These are phyloP conservation scores for Drosophila formosana DNA, from an alignment of 2,888 invertebrate genomes.

Conservation along the genomic window DNA sequence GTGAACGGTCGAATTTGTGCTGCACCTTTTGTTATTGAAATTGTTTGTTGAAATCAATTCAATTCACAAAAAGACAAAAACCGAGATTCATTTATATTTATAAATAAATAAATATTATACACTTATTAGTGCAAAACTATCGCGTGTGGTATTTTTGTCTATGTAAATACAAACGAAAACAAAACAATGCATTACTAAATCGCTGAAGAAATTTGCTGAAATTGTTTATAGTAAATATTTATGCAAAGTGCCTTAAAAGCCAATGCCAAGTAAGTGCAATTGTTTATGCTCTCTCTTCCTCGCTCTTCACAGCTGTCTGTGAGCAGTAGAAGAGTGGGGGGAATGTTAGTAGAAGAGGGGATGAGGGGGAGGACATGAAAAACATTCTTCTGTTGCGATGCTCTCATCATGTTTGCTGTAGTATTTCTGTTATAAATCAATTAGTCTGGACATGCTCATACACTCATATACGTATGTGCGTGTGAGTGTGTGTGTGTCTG, in stretches of 20 bases:
- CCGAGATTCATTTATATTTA: not conserved
- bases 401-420: conserved; percentile 13
- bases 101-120: conserved; percentile 3
- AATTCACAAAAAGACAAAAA: not conserved
- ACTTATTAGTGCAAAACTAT: not conserved
- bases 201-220: conserved; percentile 1
- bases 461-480: not conserved
- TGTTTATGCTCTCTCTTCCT: conserved; percentile 1
- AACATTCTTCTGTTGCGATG: conserved; percentile 3
- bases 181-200: conserved; percentile 1
- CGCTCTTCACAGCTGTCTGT: not conserved
- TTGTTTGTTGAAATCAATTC: conserved; percentile 13
- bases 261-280: conserved; percentile 25
- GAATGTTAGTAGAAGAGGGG: not conserved
- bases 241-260: conserved; percentile 17
- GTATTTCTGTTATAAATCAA: conserved; percentile 54
- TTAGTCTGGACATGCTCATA: conserved; percentile 21
- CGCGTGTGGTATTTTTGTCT: conserved; percentile 9
- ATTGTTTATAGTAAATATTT: conserved; percentile 3
- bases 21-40: conserved; percentile 23
- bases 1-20: conserved; percentile 32
- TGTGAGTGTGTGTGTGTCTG: not conserved
- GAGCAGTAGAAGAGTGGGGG: not conserved
- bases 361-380: not conserved
- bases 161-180: conserved; percentile 15